These are phyloP conservation scores for Zaprionus africanus DNA, from an alignment of 1,140 invertebrate species.

Conservation along the genomic window DNA sequence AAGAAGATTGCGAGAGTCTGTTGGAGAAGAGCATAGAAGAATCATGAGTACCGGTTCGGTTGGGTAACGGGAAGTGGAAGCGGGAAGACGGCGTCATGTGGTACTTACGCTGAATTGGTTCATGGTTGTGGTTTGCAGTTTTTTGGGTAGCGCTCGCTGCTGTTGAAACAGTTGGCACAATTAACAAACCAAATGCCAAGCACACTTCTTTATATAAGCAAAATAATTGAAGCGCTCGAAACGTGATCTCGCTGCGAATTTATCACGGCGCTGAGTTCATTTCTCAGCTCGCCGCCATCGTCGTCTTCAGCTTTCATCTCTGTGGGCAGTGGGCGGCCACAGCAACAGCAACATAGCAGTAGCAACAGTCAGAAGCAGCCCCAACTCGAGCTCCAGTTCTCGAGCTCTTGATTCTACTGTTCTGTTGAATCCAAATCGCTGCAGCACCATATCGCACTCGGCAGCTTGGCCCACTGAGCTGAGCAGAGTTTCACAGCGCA, in stretches of 20 bases:
- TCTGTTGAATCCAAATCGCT: slow-evolving; percentile 38
- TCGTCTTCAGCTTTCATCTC: slow-evolving; percentile 22
- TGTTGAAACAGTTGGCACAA: slow-evolving; percentile 76
- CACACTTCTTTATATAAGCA: slow-evolving; percentile 82
- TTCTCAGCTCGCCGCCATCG: slow-evolving; percentile 23
- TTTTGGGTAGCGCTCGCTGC: slow-evolving; percentile 55
- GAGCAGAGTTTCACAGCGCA: slow-evolving; percentile 1
- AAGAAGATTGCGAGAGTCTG: slow-evolving; percentile 65
- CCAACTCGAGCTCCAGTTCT: slow-evolving; percentile 24
- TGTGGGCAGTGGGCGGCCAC: slow-evolving; percentile 20
- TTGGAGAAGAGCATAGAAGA: not conserved
- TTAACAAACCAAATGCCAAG: slow-evolving; percentile 77
- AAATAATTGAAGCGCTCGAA: slow-evolving; percentile 72
- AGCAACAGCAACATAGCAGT: not conserved
- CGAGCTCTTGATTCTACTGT: slow-evolving; percentile 7
- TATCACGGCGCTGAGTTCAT: slow-evolving; percentile 62
- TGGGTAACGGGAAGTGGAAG: slow-evolving; percentile 27
- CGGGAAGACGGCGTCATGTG: slow-evolving; percentile 38
- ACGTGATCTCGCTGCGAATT: slow-evolving; percentile 75
- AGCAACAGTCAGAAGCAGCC: not conserved
- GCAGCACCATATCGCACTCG: slow-evolving; percentile 27
- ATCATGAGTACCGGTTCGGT: slow-evolving; percentile 9
- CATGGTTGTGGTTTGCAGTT: slow-evolving; percentile 64
- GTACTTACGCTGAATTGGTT: slow-evolving; percentile 78
- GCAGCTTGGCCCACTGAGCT: slow-evolving; percentile 15